Conservation (phyloP, 2,888 invertebrate genomes). For the Meloe dianella region DNA sequence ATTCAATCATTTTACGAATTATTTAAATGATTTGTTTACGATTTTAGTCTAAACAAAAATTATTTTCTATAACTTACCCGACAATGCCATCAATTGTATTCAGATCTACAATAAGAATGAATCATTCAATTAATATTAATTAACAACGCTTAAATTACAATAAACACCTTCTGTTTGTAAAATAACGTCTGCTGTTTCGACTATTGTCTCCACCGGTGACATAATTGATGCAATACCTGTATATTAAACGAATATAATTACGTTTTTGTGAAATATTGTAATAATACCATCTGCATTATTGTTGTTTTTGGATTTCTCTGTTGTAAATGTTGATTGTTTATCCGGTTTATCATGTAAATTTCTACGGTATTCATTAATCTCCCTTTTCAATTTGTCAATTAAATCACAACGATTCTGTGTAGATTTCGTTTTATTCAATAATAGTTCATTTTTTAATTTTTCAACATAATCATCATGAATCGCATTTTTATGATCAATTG, state of each 20-base stretch:
- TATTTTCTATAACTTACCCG: background rate
- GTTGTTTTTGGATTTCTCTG: no score
- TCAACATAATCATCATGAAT: constrained; percentile 26
- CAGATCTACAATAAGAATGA: background rate
- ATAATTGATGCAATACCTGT: background rate
- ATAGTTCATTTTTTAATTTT: constrained; percentile 38
- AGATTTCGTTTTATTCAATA: constrained; percentile 20
- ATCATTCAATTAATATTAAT: background rate
- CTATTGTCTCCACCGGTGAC: background rate
- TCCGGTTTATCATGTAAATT: background rate
- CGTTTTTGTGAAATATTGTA: background rate
- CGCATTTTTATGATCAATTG: constrained; percentile 22
- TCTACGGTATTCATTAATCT: constrained; percentile 38
- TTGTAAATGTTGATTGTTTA: no score
- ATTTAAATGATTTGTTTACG: no score
- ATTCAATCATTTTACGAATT: no score
- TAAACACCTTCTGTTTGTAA: constrained; percentile 6
- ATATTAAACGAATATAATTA: background rate
- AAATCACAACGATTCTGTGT: constrained; percentile 31
- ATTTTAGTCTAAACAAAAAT: no score
- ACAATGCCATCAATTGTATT: background rate
- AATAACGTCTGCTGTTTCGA: background rate
- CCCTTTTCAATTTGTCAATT: constrained; percentile 38
- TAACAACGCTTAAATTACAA: background rate
- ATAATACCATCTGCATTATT: background rate